Evolutionary conservation across 2,888 invertebrate genomes (phyloP), one percentile per base, ranked within the genome.

Genomic region (Apotomis capreana): DNA sequence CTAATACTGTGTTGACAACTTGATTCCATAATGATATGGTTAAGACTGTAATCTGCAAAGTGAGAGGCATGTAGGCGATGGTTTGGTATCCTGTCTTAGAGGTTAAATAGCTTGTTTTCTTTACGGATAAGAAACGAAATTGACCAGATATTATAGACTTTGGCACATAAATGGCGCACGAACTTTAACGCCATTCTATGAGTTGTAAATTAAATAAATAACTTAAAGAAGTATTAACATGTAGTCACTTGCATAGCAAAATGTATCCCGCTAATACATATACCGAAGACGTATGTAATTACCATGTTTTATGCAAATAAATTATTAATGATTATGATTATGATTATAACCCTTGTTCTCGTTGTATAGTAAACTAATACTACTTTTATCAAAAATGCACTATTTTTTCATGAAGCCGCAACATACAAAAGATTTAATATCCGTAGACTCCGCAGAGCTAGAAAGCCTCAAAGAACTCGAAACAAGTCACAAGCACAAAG

Each of bases 401-500:
- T 40, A 54, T 55, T 64, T 52, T 54, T 55, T 13, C 55, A n/a
- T 55, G 36, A 65, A n/a, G 55, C 46, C 46, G 15, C 49, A 36
- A 26, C 36, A 58, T 37, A 40, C 49, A 51, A 61, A 51, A 26
- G 26, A 57, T 62, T 62, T 57, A 52, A 67, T 58, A 68, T 62
- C 67, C 71, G 26, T 57, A 57, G 15, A 51, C 61, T 62, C 67
- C 67, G 26, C 61, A 57, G 15, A 51, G 54, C 54, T 52, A 59
- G 44, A 64, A 55, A 68, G 51, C 62, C 37, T 40, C 72, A 68
- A 59, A 63, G 46, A 63, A 65, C 54, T 63, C 15, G 68, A 72
- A 63, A 72, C 72, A 68, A 62, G 58, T 68, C 61, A 58, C 67
- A 57, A 63, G 59, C 55, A 72, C 68, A 72, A 72, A 72, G 72